These are phyloP conservation scores for Miltochrista miniata DNA, from an alignment of 2,888 invertebrate species.

Conservation along the genomic window DNA sequence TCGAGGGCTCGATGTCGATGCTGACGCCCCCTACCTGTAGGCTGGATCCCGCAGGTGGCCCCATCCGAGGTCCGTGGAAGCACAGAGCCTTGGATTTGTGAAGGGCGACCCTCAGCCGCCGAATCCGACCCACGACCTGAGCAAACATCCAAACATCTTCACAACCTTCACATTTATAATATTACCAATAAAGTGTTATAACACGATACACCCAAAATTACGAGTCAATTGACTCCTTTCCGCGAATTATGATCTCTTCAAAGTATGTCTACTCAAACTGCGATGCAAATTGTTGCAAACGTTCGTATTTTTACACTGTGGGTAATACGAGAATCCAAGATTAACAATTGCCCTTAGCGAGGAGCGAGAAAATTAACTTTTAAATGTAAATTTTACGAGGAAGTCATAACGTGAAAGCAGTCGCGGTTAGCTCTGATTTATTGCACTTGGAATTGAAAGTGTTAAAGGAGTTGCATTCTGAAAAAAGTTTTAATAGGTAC, in stretches of 20 bases:
- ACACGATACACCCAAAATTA: too few species aligned
- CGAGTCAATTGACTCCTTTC: too few species aligned
- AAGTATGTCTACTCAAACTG: conserved; percentile 9
- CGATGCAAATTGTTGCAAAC: conserved; percentile 48
- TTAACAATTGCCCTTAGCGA: conserved; percentile 77
- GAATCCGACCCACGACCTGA: too few species aligned
- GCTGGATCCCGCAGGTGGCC: too few species aligned
- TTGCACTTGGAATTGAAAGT: conserved; percentile 80
- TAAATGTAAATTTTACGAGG: conserved; percentile 83
- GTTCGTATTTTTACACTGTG: conserved; percentile 2
- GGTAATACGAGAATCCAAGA: conserved; percentile 57
- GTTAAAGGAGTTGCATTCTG: conserved; percentile 82
- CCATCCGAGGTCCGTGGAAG: too few species aligned
- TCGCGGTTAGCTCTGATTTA: conserved; percentile 81
- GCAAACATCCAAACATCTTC: too few species aligned
- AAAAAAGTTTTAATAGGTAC: conserved; percentile 83
- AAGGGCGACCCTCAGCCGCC: too few species aligned
- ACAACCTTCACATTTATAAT: too few species aligned
- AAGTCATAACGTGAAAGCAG: conserved; percentile 82
- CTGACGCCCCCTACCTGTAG: too few species aligned
- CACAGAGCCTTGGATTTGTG: too few species aligned
- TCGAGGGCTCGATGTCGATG: too few species aligned
- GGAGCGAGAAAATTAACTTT: conserved; percentile 80
- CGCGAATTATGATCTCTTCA: conserved; percentile 19
- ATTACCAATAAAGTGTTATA: too few species aligned